phyloP scores from a whole-genome alignment of 2,888 invertebrate species.

The Dusona sp. region DNA sequence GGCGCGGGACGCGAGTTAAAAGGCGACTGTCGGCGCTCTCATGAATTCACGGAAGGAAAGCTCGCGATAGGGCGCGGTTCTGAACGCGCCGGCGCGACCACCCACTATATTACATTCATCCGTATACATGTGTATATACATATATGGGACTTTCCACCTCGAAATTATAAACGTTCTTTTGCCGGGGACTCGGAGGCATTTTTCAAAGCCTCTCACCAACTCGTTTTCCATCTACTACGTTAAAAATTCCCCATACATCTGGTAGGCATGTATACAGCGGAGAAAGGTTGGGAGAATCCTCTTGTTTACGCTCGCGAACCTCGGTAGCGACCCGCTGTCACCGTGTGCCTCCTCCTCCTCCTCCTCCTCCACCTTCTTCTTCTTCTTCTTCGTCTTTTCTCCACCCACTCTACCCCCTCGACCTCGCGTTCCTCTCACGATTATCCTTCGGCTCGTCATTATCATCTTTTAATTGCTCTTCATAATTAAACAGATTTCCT shows the following conservation, averaged over 20 bases:
- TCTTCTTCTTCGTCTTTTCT: constrained; percentile 36
- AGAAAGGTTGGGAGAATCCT: constrained; percentile 56
- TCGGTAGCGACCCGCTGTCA: constrained; percentile 66
- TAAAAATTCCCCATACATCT: background rate
- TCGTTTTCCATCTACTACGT: background rate
- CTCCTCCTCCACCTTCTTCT: constrained; percentile 55
- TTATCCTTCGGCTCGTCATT: constrained; percentile 69
- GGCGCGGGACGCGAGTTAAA: constrained; percentile 76
- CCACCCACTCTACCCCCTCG: constrained; percentile 33
- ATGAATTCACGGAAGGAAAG: constrained; percentile 73
- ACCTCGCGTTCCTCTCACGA: constrained; percentile 40
- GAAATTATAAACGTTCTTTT: background rate
- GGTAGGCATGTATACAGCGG: constrained; percentile 14
- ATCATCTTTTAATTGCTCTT: constrained; percentile 76
- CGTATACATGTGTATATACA: constrained; percentile 13
- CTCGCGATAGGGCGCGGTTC: constrained; percentile 83
- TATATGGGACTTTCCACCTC: constrained; percentile 65
- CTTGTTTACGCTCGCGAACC: constrained; percentile 80
- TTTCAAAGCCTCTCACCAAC: background rate
- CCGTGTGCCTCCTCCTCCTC: constrained; percentile 61
- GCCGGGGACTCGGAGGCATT: background rate
- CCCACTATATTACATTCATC: constrained; percentile 64
- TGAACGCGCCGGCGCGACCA: constrained; percentile 79
- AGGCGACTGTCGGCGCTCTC: constrained; percentile 75
- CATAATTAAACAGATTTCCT: constrained; percentile 71